Evolutionary conservation across 2,888 invertebrate species (phyloP), one percentile per base, ranked within the genome.

Genomic region (Calephelis perditalis): DNA sequence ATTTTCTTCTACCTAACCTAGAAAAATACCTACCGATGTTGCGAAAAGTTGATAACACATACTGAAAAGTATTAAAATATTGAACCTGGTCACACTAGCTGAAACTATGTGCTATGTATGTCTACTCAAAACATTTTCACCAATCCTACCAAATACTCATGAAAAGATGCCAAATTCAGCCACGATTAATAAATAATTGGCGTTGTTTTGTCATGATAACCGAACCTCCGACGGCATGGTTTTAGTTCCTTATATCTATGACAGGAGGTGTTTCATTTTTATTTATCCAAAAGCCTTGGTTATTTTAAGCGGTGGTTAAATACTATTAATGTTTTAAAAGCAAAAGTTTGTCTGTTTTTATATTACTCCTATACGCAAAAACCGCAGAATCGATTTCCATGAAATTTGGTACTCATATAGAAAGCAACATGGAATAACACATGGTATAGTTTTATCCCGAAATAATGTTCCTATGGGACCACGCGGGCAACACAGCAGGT

Each of bases 11-110:
- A 10, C 5, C 45, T 11, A 45, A 45, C 45, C 45, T 45, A 45
- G 45, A 45, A 45, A 45, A 45, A 45, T 45, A 45, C 45, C 45
- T 15, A 15, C 15, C 15, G 15, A 15, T 15, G 45, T 45, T 45
- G 45, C 45, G 45, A 45, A 45, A 45, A 45, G 45, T 45, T 45
- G 45, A 45, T 45, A 45, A 45, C 45, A 45, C 45, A 45, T 45
- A 45, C 9, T 45, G 45, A 45, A 45, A 45, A 45, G 45, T 44
- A 44, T 44, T 45, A 45, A 45, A 45, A 45, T 45, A 45, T n/a
- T 45, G 45, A 45, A 45, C 45, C 45, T 45, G 45, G 10, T 45
- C 45, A 45, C 45, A 45, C 45, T 45, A 45, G 10, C 45, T 9
- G 45, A 45, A 45, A 45, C 45, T 45, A 45, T 45, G 45, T 45